These are phyloP conservation scores for Mythimna lalbum DNA, from an alignment of 2,888 invertebrate species.

Conservation along the genomic window DNA sequence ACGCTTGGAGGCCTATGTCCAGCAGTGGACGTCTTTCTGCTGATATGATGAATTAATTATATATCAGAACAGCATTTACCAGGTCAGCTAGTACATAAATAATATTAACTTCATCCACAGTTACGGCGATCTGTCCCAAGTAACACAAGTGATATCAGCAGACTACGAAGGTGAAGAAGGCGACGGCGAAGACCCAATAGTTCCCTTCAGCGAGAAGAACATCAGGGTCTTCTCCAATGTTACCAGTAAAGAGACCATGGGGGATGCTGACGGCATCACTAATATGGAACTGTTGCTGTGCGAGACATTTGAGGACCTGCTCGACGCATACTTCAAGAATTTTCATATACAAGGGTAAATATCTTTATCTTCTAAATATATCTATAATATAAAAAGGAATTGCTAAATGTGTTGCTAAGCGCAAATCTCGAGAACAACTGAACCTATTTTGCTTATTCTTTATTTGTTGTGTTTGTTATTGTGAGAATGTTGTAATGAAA, in stretches of 20 bases:
- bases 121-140: constrained; percentile 95
- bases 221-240: constrained; percentile 83
- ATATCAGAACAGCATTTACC: no score
- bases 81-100: no score
- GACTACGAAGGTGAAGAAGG: constrained; percentile 93
- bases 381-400: no score
- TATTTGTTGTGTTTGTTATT: no score
- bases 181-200: constrained; percentile 89
- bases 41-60: no score
- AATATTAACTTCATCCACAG: constrained; percentile 68
- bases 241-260: constrained; percentile 73
- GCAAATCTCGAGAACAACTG: no score
- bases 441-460: no score
- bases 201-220: constrained; percentile 92
- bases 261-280: constrained; percentile 92
- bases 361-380: no score
- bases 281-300: constrained; percentile 97
- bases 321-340: constrained; percentile 95
- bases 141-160: constrained; percentile 94
- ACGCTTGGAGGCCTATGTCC: no score
- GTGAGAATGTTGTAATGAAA: no score
- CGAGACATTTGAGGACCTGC: constrained; percentile 94
- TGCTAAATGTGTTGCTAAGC: no score
- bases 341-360: constrained; percentile 93
- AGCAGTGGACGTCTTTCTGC: no score